These are phyloP conservation scores for Iguana delicatissima DNA, from an alignment of 2,797 vertebrate species.

Conservation along the genomic window DNA sequence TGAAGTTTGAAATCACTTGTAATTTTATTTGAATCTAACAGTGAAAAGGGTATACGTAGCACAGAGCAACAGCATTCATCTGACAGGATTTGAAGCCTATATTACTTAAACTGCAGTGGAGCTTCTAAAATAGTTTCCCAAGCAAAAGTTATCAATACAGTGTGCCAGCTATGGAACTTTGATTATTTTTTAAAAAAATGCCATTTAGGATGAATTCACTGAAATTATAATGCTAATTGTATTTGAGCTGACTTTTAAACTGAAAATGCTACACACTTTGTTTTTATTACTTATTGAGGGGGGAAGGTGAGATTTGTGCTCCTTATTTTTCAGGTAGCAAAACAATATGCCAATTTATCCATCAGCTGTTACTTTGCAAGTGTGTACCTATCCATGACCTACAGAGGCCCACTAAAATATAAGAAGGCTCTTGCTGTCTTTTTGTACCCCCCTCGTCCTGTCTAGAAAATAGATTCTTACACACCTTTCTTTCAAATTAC, in stretches of 20 bases:
- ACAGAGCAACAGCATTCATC: constrained; percentile 14
- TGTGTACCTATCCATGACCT: constrained; percentile 28
- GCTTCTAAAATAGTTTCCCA: constrained; percentile 7
- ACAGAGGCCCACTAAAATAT: constrained; percentile 42
- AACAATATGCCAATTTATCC: constrained; percentile 45
- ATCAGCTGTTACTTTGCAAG: constrained; percentile 24
- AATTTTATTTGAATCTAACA: constrained; percentile 4
- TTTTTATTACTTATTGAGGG: constrained; percentile 43
- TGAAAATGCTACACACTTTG: constrained; percentile 28
- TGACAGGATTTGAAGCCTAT: constrained; percentile 6
- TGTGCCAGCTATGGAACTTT: constrained; percentile 47
- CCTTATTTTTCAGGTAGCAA: constrained; percentile 16
- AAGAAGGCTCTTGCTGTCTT: background rate
- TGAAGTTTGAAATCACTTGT: constrained; percentile 22
- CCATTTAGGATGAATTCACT: constrained; percentile 45
- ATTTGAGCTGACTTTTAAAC: constrained; percentile 62
- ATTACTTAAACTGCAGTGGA: constrained; percentile 24
- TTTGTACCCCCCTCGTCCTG: background rate
- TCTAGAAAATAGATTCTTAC: constrained; percentile 30
- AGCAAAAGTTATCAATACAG: constrained; percentile 53
- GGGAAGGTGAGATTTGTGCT: constrained; percentile 41
- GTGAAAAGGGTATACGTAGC: constrained; percentile 12
- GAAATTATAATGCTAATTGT: constrained; percentile 64
- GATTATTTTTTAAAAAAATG: constrained; percentile 28
- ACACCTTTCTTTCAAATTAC: constrained; percentile 36